Evolutionary conservation across 2,888 invertebrate species (phyloP), one percentile per base, ranked within the genome.

Genomic region (Gasteruption jaculator): DNA sequence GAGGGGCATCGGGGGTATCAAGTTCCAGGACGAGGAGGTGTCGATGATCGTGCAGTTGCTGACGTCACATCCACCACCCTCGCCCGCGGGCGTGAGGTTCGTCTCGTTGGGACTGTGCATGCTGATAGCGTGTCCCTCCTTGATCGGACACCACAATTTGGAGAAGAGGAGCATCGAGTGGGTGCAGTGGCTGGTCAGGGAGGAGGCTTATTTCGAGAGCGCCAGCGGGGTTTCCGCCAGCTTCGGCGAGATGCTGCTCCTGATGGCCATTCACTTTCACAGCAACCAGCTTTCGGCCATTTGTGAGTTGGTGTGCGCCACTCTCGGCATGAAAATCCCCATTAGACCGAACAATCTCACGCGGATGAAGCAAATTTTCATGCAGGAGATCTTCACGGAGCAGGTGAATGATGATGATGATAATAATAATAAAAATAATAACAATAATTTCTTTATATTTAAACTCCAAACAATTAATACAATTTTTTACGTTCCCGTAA

Each of bases 241-340:
- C 2, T 91, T 94, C 63, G 94, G 93, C 2, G 95, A 96, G 74
- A 92, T 96, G 91, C 73, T 97, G 37, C 80, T 96, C 0, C 73
- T 97, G 45, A 89, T 96, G 78, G 96, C 96, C 0, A 94, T 96
- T 52, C 95, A 96, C 70, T 96, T 96, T 68, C 96, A 96, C 68
- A 90, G 92, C 53, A 93, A 92, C 63, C 95, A 96, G 71, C 76
- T 93, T 47, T 82, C 86, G 38, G 92, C 94, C 5, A 93, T 97
- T 38, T 88, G 91, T 39, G 96, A 96, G 61, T 75, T 96, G 25
- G 93, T 96, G 0, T 93, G 92, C 60, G 85, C 92, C 3, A 94
- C 93, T 1, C 74, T 97, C 3, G 93, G 94, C 18, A 94, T 97
- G 92, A 92, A 95, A 65, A 87, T 93, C 45, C 85, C 87, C 0